Base-by-base conservation (phyloP, 2,797 vertebrate genomes). In the Halcyon chelicuti region DNA sequence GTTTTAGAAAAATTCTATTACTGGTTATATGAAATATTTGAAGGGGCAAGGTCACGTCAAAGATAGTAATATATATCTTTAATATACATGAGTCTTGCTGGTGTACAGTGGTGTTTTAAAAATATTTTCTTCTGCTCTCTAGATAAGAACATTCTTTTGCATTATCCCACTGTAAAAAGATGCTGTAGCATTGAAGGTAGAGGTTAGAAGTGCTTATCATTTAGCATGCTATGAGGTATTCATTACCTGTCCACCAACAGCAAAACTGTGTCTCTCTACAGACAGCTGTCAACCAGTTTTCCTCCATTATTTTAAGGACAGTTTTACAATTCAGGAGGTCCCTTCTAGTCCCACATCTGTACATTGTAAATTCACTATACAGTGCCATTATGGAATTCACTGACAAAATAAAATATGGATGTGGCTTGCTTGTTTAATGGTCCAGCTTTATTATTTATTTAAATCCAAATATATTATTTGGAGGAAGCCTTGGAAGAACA, bases 11-110 rank as follows among this genome's bases (percentile, higher is more conserved):
- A 88, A 55, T 2, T 81, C 79, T 93, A 70, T 94, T 93, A 93
- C 67, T 86, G 73, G 78, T 61, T 84, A 31, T 72, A 90, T 86
- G 85, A 97, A 95, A 72, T 91, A 95, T 90, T 91, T 93, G 35
- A 77, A 93, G 65, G 87, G 46, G 61, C 55, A 88, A 94, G 94
- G 85, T 91, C 91, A 90, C 7, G 76, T 96, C 89, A 86, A 83
- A 88, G 51, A 88, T n/a, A 26, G 74, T 51, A 76, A 96, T 89
- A 94, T 72, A 91, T 86, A 80, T 88, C 58, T 83, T 91, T 88
- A 91, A 91, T 94, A 49, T 70, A 93, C 86, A 62, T 55, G n/a
- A 61, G 57, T 31, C 46, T 94, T 92, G 55, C 75, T 93, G 65
- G 89, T 25, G 1, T 58, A 35, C 91, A 91, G 55, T 65, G 52